Conservation (phyloP, 2,113 vertebrate species). For the Campylomormyrus numenius region DNA sequence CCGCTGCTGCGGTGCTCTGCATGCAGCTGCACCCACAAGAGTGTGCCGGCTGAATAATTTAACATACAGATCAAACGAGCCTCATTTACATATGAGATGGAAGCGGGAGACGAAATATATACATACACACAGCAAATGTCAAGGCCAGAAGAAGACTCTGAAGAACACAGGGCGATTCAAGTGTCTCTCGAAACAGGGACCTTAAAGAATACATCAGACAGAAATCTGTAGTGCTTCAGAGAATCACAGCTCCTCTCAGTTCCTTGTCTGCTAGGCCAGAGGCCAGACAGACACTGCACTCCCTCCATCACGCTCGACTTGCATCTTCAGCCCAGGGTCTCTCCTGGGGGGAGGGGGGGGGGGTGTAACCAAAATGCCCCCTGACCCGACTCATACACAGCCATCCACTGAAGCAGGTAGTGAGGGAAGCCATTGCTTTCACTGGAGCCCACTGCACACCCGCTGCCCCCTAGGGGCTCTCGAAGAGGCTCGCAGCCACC, state of each 20-base stretch:
- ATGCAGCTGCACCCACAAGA: neutral
- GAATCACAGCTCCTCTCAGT: neutral
- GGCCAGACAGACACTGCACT: neutral
- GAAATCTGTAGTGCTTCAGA: neutral
- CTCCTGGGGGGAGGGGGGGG: neutral
- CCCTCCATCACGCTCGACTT: neutral
- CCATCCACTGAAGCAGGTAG: neutral
- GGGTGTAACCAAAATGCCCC: neutral
- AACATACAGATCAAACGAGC: neutral
- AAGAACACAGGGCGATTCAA: neutral
- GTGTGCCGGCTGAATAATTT: neutral
- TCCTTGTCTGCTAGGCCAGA: neutral
- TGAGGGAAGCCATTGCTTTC: neutral
- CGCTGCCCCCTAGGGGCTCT: neutral
- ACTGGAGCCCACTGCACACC: neutral
- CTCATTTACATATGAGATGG: conserved; percentile 7
- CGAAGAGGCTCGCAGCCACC: neutral
- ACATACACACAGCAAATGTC: conserved; percentile 1
- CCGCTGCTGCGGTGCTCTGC: neutral
- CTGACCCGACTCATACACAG: neutral
- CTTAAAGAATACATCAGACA: neutral
- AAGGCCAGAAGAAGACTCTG: neutral
- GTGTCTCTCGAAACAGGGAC: neutral
- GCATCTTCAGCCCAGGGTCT: neutral
- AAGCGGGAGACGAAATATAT: neutral